Evolutionary conservation across 2,888 invertebrate genomes (phyloP).

Genomic region (Pemphredon lugubris): DNA sequence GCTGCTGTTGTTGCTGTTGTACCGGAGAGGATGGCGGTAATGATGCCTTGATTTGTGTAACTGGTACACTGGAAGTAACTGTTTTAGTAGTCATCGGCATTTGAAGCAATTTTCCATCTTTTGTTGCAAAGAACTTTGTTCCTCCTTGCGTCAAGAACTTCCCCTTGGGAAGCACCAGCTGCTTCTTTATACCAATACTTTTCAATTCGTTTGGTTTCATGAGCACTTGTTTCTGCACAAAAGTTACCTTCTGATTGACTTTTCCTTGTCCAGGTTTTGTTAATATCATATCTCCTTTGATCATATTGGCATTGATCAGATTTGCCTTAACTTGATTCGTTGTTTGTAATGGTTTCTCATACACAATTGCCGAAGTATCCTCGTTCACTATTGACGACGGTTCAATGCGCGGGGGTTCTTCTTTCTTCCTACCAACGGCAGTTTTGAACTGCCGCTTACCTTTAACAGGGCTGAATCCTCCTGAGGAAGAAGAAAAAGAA

Average conservation of each 20-base stretch:
- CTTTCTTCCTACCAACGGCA: slow-evolving; percentile 70
- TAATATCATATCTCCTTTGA: slow-evolving; percentile 79
- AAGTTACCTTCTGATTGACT: slow-evolving; percentile 74
- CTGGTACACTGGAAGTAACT: slow-evolving; percentile 16
- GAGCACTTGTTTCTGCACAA: slow-evolving; percentile 75
- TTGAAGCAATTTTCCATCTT: slow-evolving; percentile 70
- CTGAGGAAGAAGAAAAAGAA: slow-evolving; percentile 31
- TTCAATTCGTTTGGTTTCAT: slow-evolving; percentile 74
- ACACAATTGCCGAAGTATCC: slow-evolving; percentile 41
- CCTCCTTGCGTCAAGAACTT: slow-evolving; percentile 61
- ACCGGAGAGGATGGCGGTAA: slow-evolving; percentile 41
- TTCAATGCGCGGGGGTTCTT: slow-evolving; percentile 60
- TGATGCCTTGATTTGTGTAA: slow-evolving; percentile 42
- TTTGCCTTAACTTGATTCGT: slow-evolving; percentile 82
- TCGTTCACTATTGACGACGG: slow-evolving; percentile 43
- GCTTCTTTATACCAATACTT: slow-evolving; percentile 69
- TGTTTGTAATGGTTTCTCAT: slow-evolving; percentile 73
- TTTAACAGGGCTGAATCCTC: slow-evolving; percentile 60
- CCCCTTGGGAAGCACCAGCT: slow-evolving; percentile 68
- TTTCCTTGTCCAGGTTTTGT: slow-evolving; percentile 77
- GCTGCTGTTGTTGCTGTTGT: slow-evolving; percentile 43
- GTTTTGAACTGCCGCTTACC: slow-evolving; percentile 70
- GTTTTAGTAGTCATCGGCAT: slow-evolving; percentile 55
- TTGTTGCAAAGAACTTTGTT: slow-evolving; percentile 62
- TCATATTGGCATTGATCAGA: slow-evolving; percentile 81